phyloP scores from a whole-genome alignment of 2,888 invertebrate genomes.

The Sepioteuthis lessoniana region DNA sequence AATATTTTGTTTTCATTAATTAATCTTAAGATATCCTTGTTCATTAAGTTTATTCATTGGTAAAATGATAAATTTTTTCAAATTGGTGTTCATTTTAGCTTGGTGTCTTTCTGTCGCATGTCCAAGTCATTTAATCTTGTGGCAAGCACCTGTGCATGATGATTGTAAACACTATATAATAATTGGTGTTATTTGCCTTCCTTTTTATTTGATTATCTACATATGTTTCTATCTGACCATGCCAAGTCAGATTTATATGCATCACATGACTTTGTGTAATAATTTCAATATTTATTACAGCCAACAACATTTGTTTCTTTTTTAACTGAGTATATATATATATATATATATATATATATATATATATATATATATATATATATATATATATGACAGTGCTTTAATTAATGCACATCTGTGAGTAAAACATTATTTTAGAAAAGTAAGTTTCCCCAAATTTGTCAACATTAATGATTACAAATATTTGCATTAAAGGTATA shows the following conservation, averaged over 20 bases:
- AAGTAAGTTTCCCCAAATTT: background rate
- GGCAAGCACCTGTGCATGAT: slow-evolving; percentile 33
- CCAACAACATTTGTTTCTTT: background rate
- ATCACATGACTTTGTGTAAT: background rate
- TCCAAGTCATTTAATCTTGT: slow-evolving; percentile 17
- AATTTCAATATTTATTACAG: background rate
- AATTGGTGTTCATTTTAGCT: background rate
- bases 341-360: too few species aligned
- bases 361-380: too few species aligned
- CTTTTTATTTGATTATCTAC: background rate
- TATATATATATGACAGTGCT: background rate
- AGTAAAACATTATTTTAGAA: background rate
- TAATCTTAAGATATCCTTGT: background rate
- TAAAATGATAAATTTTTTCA: background rate
- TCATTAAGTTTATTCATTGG: background rate
- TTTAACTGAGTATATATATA: too few species aligned
- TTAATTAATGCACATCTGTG: background rate
- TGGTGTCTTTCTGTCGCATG: background rate
- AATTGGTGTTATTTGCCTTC: background rate
- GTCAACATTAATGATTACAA: background rate
- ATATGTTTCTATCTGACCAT: background rate
- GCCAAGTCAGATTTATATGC: background rate
- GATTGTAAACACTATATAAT: background rate
- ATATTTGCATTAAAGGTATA: background rate
- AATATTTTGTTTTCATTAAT: background rate